phyloP scores from a whole-genome alignment of 2,797 vertebrate species.

The Molossus alvarezi region DNA sequence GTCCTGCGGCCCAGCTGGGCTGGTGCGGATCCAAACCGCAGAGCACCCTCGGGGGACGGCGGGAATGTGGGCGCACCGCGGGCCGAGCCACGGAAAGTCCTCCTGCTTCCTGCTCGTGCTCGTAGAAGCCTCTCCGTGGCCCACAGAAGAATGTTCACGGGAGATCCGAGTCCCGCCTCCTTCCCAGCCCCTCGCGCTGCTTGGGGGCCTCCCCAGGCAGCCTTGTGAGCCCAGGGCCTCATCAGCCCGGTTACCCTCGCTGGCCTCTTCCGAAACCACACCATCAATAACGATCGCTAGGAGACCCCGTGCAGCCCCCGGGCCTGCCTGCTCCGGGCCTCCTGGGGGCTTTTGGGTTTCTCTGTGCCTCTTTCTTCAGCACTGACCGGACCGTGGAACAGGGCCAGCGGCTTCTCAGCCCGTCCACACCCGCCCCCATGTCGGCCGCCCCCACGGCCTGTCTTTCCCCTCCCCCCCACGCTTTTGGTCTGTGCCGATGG shows the following conservation, averaged over 20 bases:
- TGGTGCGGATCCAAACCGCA: not conserved
- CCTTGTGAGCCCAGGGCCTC: constrained; percentile 30
- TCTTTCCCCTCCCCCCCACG: not conserved
- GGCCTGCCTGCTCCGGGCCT: not conserved
- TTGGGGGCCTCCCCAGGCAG: not conserved
- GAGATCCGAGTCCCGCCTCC: not conserved
- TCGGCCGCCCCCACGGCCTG: no score
- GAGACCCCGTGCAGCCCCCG: constrained; percentile 1
- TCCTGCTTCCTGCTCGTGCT: not conserved
- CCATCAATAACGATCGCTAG: constrained; percentile 20
- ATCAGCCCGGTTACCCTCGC: constrained; percentile 7
- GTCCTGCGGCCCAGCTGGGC: not conserved
- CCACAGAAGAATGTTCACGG: not conserved
- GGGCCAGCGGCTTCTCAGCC: not conserved
- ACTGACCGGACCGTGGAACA: not conserved
- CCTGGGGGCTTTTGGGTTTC: constrained; percentile 29
- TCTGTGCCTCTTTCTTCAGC: constrained; percentile 41
- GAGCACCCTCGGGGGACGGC: not conserved
- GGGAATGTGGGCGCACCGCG: not conserved
- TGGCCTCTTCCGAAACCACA: constrained; percentile 74
- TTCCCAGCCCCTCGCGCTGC: not conserved
- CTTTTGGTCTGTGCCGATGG: not conserved
- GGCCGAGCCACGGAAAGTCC: not conserved
- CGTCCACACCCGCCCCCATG: not conserved
- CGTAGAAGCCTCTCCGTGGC: not conserved